Conservation (phyloP, 2,888 invertebrate species). For the Rosalia funebris region DNA sequence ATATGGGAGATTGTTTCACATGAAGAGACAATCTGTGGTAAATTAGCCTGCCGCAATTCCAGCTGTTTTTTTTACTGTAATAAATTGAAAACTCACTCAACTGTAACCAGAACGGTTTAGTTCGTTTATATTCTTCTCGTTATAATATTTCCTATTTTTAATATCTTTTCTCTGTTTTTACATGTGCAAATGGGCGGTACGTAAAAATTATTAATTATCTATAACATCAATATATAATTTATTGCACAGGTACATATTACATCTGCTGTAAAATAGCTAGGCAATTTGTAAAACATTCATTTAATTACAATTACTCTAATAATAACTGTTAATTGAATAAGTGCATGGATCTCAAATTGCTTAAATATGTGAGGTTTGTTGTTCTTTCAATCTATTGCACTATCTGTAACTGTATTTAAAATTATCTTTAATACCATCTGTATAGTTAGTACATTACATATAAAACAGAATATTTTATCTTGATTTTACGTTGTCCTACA, state of each 20-base stretch:
- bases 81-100: not conserved
- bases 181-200: not conserved
- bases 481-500: too few relatives aligned
- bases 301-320: slow-evolving; percentile 12
- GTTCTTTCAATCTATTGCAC: too few relatives aligned
- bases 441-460: too few relatives aligned
- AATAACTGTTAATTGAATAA: slow-evolving; percentile 9
- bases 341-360: not conserved
- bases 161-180: not conserved
- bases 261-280: slow-evolving; percentile 10
- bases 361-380: too few relatives aligned
- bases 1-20: not conserved
- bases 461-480: too few relatives aligned
- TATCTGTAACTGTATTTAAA: too few relatives aligned
- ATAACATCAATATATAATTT: slow-evolving; percentile 2
- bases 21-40: not conserved
- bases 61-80: not conserved
- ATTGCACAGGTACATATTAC: slow-evolving; percentile 1
- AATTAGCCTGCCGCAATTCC: not conserved
- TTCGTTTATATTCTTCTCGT: not conserved
- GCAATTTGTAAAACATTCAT: slow-evolving; percentile 7
- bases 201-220: slow-evolving; percentile 8
- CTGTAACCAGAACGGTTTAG: not conserved
- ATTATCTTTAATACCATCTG: too few relatives aligned
- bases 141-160: not conserved